A percentile compares a stretch with the other conserved stretches of the same genome.
phyloP scores from a whole-genome alignment of 2,113 vertebrate species.

The Hucho hucho region DNA sequence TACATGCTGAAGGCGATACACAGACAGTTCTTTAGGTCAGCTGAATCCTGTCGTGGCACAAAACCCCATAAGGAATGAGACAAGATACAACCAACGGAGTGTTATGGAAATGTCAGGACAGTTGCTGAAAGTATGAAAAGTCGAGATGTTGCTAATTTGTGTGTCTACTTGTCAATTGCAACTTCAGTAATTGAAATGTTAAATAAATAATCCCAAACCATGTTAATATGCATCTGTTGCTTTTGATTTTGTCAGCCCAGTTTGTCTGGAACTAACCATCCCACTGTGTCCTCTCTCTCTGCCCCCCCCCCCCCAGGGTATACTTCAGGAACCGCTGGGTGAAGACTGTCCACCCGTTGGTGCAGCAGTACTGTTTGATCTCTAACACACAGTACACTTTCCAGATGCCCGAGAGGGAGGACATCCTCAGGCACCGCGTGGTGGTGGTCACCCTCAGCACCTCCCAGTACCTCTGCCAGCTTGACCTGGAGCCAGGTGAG shows the following conservation, averaged over 20 bases:
- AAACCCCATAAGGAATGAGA: neutral
- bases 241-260: too few relatives aligned
- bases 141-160: too few relatives aligned
- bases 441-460: constrained; percentile 97
- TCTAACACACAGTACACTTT: constrained; percentile 93
- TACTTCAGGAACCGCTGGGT: constrained; percentile 99
- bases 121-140: too few relatives aligned
- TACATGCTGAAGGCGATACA: neutral
- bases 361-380: constrained; percentile 99
- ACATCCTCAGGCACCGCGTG: constrained; percentile 91
- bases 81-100: neutral
- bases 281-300: neutral
- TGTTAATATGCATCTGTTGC: too few relatives aligned
- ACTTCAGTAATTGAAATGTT: too few relatives aligned
- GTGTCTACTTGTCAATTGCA: too few relatives aligned
- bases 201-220: too few relatives aligned
- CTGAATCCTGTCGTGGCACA: neutral
- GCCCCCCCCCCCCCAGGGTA: constrained; percentile 78
- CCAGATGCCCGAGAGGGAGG: constrained; percentile 97
- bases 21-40: neutral
- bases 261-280: too few relatives aligned
- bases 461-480: constrained; percentile 97
- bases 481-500: constrained; percentile 95
- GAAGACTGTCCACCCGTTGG: constrained; percentile 95
- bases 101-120: neutral